Evolutionary conservation across 2,113 vertebrate genomes (phyloP), one percentile per base, ranked within the genome.

Genomic region (Drymodes brunneopygia): DNA sequence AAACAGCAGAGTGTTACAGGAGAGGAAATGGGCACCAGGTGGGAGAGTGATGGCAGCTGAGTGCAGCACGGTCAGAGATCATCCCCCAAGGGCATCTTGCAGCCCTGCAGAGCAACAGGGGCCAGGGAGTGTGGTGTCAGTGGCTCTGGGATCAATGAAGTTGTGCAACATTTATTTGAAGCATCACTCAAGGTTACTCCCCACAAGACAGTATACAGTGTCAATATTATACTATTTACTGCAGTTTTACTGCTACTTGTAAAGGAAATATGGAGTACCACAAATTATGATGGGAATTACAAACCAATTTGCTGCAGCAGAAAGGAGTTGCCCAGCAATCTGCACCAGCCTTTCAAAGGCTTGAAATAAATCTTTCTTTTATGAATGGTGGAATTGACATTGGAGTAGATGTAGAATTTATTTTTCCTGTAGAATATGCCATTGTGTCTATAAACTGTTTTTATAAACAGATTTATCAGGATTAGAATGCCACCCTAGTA

Each of bases 91-190:
- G 9, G 14, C 1, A 2, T 18, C 31, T 25, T 38, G 48, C 5
- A 4, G 16, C 42, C 9, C 0, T 9, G 12, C 38, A 36, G 38
- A 73, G 38, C 31, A 48, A 0, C 56, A 17, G 28, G 62, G 23
- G 8, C 22, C 20, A 7, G 33, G 24, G 29, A 21, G 20, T 3
- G 5, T 11, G n/a, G 4, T 4, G 2, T 3, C 23, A 4, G 38
- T 6, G 22, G 15, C 65, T 40, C 38, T 9, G 27, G 22, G 2
- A 12, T 14, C 33, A 4, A 4, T 13, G 14, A 51, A 33, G 2
- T 12, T 40, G 12, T 44, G 38, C 35, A 27, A 13, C 20, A 28
- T 9, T 25, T 50, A 7, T 33, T 45, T 50, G 38, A 58, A 73
- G n/a, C 35, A 20, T 22, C 23, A 2, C 29, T 64, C 29, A 21